These are phyloP conservation scores for Drosophila truncata DNA, from an alignment of 1,140 invertebrate species.

Conservation along the genomic window DNA sequence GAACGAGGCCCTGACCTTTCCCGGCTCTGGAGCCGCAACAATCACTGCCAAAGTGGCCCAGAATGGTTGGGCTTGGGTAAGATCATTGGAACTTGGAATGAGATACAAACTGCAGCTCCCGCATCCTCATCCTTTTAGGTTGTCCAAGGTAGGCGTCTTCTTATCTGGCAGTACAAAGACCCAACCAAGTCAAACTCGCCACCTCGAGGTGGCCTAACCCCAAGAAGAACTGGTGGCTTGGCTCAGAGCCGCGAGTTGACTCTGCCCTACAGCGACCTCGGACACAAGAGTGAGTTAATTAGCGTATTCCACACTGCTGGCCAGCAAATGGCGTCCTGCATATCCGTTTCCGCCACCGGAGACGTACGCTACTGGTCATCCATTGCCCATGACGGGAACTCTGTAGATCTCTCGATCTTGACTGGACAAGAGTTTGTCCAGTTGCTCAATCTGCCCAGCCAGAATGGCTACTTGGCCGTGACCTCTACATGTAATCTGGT, in stretches of 20 bases:
- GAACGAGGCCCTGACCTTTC: slow-evolving; percentile 93
- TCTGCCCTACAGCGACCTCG: slow-evolving; percentile 95
- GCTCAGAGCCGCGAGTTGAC: slow-evolving; percentile 92
- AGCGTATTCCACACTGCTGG: slow-evolving; percentile 90
- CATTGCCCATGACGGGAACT: slow-evolving; percentile 94
- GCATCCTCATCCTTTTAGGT: slow-evolving; percentile 87
- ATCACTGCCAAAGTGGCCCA: slow-evolving; percentile 88
- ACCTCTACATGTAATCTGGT: slow-evolving; percentile 96
- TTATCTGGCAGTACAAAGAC: slow-evolving; percentile 94
- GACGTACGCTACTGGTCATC: slow-evolving; percentile 95
- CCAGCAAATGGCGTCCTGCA: slow-evolving; percentile 92
- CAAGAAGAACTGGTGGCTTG: slow-evolving; percentile 77
- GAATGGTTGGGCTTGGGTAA: slow-evolving; percentile 91
- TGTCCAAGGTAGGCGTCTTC: slow-evolving; percentile 92
- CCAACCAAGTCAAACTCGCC: slow-evolving; percentile 48
- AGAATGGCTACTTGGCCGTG: slow-evolving; percentile 92
- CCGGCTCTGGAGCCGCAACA: slow-evolving; percentile 88
- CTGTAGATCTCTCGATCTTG: slow-evolving; percentile 93
- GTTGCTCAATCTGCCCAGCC: slow-evolving; percentile 89
- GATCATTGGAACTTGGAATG: slow-evolving; percentile 16
- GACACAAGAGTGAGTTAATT: slow-evolving; percentile 95
- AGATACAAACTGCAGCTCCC: background rate
- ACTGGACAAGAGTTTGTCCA: slow-evolving; percentile 94
- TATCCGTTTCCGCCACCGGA: slow-evolving; percentile 97
- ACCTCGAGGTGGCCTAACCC: slow-evolving; percentile 65